phyloP scores from a whole-genome alignment of 2,888 invertebrate species.

The Chrysomela aeneicollis region DNA sequence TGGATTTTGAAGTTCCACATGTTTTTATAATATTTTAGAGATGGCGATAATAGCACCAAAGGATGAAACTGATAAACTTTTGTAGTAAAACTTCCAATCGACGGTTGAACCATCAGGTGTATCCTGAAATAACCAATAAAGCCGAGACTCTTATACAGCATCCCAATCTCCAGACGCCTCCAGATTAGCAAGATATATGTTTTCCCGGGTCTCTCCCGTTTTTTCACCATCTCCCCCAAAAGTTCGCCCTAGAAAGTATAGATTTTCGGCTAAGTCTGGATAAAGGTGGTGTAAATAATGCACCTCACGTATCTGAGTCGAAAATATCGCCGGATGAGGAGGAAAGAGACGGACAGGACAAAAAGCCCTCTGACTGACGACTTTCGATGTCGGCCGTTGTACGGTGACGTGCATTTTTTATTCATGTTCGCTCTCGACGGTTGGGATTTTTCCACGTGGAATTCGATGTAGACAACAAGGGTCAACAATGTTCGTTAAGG shows the following conservation, averaged over 20 bases:
- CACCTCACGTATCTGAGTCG: constrained; percentile 51
- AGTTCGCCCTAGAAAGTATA: constrained; percentile 48
- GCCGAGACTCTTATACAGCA: neutral
- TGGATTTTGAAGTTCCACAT: no score
- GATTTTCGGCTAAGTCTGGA: constrained; percentile 56
- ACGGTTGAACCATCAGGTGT: neutral
- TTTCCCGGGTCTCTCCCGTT: constrained; percentile 34
- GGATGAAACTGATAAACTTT: no score
- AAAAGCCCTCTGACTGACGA: constrained; percentile 28
- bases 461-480: constrained; percentile 11
- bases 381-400: constrained; percentile 34
- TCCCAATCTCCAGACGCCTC: constrained; percentile 20
- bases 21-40: no score
- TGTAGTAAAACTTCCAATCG: no score
- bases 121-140: neutral
- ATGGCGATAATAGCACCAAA: no score
- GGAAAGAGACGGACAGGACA: constrained; percentile 13
- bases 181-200: constrained; percentile 45
- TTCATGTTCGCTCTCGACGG: constrained; percentile 16
- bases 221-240: constrained; percentile 41
- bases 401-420: constrained; percentile 24
- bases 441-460: constrained; percentile 10
- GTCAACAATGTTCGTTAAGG: neutral
- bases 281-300: constrained; percentile 59
- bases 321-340: constrained; percentile 43